phyloP scores from a whole-genome alignment of 92 coral and sea anemone species.

The Heteractis magnifica region DNA sequence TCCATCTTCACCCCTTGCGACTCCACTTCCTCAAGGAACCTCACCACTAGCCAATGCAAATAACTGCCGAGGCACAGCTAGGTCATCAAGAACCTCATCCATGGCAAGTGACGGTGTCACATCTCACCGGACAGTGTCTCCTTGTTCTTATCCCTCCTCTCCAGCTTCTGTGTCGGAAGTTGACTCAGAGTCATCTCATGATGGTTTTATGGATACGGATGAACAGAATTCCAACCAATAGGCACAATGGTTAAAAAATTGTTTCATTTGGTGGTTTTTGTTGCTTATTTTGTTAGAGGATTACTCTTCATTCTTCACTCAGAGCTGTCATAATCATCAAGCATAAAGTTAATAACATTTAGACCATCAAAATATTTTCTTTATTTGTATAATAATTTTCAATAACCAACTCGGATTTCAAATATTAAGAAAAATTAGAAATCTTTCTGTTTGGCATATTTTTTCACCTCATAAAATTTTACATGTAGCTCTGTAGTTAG shows the following conservation, averaged over 20 bases:
- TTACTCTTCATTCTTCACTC: not conserved
- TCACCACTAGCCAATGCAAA: slow-evolving; percentile 56
- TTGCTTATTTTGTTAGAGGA: not conserved
- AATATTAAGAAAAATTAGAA: not conserved
- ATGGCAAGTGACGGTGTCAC: slow-evolving; percentile 91
- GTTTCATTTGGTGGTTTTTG: not conserved
- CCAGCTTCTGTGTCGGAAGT: slow-evolving; percentile 85
- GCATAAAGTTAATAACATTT: slow-evolving; percentile 15
- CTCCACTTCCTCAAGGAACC: slow-evolving; percentile 66
- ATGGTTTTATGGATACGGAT: slow-evolving; percentile 87
- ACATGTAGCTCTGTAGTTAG: slow-evolving; percentile 5
- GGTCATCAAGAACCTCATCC: slow-evolving; percentile 87
- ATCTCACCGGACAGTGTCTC: slow-evolving; percentile 85
- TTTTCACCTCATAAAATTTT: not conserved
- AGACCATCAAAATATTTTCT: slow-evolving; percentile 11
- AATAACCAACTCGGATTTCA: slow-evolving; percentile 12
- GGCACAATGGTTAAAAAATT: not conserved
- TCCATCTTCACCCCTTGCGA: slow-evolving; percentile 92
- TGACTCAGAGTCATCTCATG: slow-evolving; percentile 87
- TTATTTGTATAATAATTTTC: slow-evolving; percentile 33
- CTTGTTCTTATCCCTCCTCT: slow-evolving; percentile 92
- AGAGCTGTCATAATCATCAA: not conserved
- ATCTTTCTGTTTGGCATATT: not conserved
- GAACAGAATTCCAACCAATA: slow-evolving; percentile 76
- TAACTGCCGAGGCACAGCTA: slow-evolving; percentile 54